Evolutionary conservation across 2,113 vertebrate genomes (phyloP), one percentile per base, ranked within the genome.

Genomic region (Limnothrissa miodon): DNA sequence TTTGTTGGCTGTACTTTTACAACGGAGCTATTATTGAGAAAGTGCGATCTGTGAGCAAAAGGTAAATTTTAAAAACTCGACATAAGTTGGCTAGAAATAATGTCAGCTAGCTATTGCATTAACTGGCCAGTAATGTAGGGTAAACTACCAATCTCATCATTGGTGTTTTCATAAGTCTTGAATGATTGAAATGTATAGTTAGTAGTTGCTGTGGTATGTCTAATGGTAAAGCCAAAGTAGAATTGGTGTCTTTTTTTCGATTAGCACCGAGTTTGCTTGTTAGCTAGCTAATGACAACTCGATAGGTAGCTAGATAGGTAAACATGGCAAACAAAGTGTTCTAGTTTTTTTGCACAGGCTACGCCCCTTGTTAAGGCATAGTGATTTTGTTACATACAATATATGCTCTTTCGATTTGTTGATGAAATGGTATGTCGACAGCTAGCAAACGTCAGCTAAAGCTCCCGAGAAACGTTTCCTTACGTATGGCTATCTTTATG

Each of bases 11-110:
- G 29, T 74, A 36, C 9, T 33, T 21, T 74, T 36, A 74, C 66
- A 33, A 74, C 66, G 66, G 66, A 36, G 66, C 39, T 36, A 13
- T 74, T 11, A 74, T 74, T 11, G 66, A 33, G 39, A 33, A 33
- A 39, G 29, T 74, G 33, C 10, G 39, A 74, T 74, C 66, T 36
- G 36, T 33, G 29, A 74, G 39, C 10, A 74, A 74, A 74, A 74
- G 66, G 66, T 74, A 33, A 15, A 5, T 39, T 36, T 36, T 36
- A 9, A 74, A 74, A 74, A 74, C 39, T 81, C 29, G 23, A n/a
- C 5, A 66, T 39, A 42, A 59, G 59, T 59, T 81, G 62, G 36
- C 56, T 74, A 33, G 66, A 74, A 74, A 74, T 62, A 74, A 36
- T 74, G 66, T 17, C 66, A 74, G 29, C 66, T 74, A 74, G 66